Evolutionary conservation across 2,888 invertebrate genomes (phyloP), one percentile per base, ranked within the genome.

Genomic region (Corythucha ciliata): DNA sequence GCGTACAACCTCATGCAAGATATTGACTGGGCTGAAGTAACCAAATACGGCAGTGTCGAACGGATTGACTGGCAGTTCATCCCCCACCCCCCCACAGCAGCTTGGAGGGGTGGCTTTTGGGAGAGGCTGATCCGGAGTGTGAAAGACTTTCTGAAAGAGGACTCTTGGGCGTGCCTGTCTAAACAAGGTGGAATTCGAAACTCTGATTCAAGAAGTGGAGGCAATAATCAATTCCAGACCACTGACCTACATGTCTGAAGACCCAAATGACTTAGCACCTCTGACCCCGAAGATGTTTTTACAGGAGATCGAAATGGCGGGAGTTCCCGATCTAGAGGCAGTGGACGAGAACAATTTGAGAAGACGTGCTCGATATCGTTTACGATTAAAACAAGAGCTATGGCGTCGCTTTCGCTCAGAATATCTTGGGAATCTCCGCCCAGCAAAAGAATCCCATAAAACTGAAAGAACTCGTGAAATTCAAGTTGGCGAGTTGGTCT

Each of bases 1-100:
- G 57, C 64, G 0, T 55, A 58, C 4, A 68, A 64, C 56, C 64
- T 71, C 12, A n/a, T 53, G 51, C 22, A 57, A 55, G 16, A 16
- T 55, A 1, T 47, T 2, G 25, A 47, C 10, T 47, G 47, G 47
- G 2, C 8, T 2, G 4, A 34, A 22, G 20, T 37, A 8, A 2
- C 16, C 6, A 22, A 10, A 5, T 6, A 47, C 25, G n/a, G 24
- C 18, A 7, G 4, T 16, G 48, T 58, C 2, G 41, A 59, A 21
- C 56, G 37, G 45, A 58, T 57, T 56, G 59, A 57, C 49, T 66
- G 60, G 66, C 52, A 56, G 7, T 70, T 47, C 18, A 47, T 25
- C 25, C 36, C 47, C n/a, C n/a, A n/a, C n/a, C n/a, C n/a, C 8
- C 47, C 37, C 7, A 10, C 46, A 22, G 46, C 16, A n/a, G 27